Evolutionary conservation across 2,888 invertebrate species (phyloP), one percentile per base, ranked within the genome.

Genomic region (Alcis repandata): DNA sequence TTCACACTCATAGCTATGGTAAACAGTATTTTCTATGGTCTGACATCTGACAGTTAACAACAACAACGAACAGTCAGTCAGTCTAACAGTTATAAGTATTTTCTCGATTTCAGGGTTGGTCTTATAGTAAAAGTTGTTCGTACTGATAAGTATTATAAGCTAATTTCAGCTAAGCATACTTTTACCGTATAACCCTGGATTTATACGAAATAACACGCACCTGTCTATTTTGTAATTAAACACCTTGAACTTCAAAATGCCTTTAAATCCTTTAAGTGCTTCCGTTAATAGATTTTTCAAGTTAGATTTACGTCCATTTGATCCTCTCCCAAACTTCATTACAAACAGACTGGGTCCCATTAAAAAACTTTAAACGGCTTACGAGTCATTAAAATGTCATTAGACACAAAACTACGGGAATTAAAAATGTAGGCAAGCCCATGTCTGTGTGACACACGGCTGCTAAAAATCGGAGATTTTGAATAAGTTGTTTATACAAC

Each of bases 311-410:
- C 70, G 69, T 77, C 75, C 73, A 69, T 77, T 76, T 75, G 64
- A 69, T 72, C 69, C 61, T 60, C 59, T 61, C 46, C 68, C 46
- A 54, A 56, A 43, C 48, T 65, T 69, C 53, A 77, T 77, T 77
- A 71, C 57, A 71, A 72, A 70, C 63, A 63, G 27, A 4, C 68
- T 66, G 54, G 67, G 66, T 52, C 66, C 58, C 73, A 65, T 69
- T 70, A 72, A 73, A 73, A 70, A 58, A 74, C 73, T 76, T 72
- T 73, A 77, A 77, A 75, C 73, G 64, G 68, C 69, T 63, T 53
- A 63, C 54, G 56, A 70, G 73, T 77, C 80, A 84, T 84, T 80
- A 84, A 84, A 84, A 80, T 77, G 79, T 78, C 80, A 78, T 84
- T 83, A 80, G 70, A 67, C 67, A 76, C 74, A 71, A 46, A 71